Evolutionary conservation across 2,888 invertebrate species (phyloP), one percentile per base, ranked within the genome.

Genomic region (Orthosia gracilis): DNA sequence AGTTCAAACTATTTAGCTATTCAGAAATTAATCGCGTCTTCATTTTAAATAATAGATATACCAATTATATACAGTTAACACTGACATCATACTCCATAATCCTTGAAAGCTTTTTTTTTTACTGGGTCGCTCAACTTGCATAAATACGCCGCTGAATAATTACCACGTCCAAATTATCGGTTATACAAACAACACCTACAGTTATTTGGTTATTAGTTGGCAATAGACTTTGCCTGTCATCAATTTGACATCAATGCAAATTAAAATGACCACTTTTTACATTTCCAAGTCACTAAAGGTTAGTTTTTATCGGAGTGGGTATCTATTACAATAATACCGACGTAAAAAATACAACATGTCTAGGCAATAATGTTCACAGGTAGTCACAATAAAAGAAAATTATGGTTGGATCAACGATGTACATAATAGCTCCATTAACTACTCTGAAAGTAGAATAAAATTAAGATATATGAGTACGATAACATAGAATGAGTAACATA

Each of bases 21-120:
- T 52, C 59, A 18, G 18, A 55, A 55, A 65, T 50, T 21, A 55
- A 21, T 71, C 23, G 55, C 31, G 45, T 58, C 50, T 58, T 58
- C 13, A 52, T 65, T 52, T 50, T 31, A 47, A 26, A 73, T 74
- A 47, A 74, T 52, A n/a, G 49, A 52, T 55, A 18, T 61, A 77
- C 7, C 62, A 54, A 72, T 78, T 78, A 78, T 26, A 4, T 40
- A 78, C 63, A 78, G 78, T 67, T 49, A 67, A 54, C 17, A 58
- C 66, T 67, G 62, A 54, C 52, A 54, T 78, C 47, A 66, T 45
- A 59, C 13, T 18, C 18, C 54, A 40, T 75, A 54, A 68, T 67
- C 78, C 72, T 78, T 78, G 66, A 67, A 63, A 40, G 47, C 3
- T 54, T 63, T 75, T 54, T 63, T 75, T 64, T 66, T 54, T 73